phyloP scores from a whole-genome alignment of 2,888 invertebrate species.

The Esperia sulphurella region DNA sequence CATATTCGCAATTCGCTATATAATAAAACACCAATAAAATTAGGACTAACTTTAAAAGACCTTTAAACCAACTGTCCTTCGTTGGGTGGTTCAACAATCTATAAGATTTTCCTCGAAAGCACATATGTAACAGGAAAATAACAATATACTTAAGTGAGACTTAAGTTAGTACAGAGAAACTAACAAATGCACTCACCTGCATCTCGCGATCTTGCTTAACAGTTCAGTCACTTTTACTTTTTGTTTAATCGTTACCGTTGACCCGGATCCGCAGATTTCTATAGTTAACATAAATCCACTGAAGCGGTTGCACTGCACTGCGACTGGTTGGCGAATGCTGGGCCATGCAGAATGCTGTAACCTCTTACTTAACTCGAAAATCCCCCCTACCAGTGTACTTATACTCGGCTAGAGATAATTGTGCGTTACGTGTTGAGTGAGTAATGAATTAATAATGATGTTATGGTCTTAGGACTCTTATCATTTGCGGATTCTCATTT shows the following conservation, averaged over 20 bases:
- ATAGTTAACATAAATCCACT: constrained; percentile 37
- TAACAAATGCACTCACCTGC: constrained; percentile 53
- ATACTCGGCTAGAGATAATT: constrained; percentile 12
- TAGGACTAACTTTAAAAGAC: constrained; percentile 3
- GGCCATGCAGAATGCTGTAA: constrained; percentile 53
- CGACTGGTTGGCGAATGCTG: constrained; percentile 61
- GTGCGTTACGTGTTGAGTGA: constrained; percentile 29
- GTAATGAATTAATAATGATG: too few relatives aligned
- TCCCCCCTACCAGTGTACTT: constrained; percentile 29
- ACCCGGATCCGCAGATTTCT: constrained; percentile 57
- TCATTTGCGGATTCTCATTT: too few relatives aligned
- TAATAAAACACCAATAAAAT: not conserved
- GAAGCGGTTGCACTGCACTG: constrained; percentile 43
- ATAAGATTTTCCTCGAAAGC: constrained; percentile 26
- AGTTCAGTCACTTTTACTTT: constrained; percentile 59
- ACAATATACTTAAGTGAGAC: not conserved
- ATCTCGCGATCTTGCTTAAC: constrained; percentile 34
- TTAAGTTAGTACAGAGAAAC: constrained; percentile 29
- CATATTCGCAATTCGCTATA: not conserved
- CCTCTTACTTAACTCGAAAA: constrained; percentile 68
- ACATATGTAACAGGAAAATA: constrained; percentile 31
- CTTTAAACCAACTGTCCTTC: constrained; percentile 48
- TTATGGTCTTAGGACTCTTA: not conserved
- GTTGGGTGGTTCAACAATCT: constrained; percentile 29
- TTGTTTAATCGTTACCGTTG: constrained; percentile 34